phyloP scores from a whole-genome alignment of 2,888 invertebrate genomes.

The Acanthosepion lycidas region DNA sequence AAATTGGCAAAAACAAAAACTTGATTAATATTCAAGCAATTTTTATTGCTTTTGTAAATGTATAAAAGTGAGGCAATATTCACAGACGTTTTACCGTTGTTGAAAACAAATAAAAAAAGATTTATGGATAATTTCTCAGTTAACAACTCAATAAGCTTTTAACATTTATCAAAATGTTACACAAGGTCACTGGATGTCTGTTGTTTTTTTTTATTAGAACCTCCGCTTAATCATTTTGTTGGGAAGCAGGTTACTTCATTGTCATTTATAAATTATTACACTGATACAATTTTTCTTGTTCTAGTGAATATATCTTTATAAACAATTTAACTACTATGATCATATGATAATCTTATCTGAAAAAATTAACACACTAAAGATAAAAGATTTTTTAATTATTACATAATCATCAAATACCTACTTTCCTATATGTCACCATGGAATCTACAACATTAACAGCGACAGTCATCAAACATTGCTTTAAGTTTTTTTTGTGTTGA shows the following conservation, averaged over 20 bases:
- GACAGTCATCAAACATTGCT: too few species aligned
- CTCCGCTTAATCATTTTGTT: not conserved
- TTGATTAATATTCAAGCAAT: not conserved
- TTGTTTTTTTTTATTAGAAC: not conserved
- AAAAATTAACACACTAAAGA: too few species aligned
- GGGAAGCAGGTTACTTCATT: not conserved
- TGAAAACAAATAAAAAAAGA: not conserved
- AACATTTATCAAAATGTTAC: not conserved
- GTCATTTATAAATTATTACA: not conserved
- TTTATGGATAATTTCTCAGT: constrained; percentile 7
- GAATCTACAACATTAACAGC: too few species aligned
- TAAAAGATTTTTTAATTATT: too few species aligned
- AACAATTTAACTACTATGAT: too few species aligned
- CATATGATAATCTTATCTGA: too few species aligned
- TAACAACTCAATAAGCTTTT: not conserved
- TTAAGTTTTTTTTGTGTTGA: too few species aligned
- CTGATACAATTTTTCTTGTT: not conserved
- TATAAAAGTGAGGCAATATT: not conserved
- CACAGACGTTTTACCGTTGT: not conserved
- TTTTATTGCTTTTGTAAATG: not conserved
- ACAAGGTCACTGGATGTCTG: not conserved
- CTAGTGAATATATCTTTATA: not conserved
- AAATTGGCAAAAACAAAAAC: not conserved
- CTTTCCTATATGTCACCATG: too few species aligned
- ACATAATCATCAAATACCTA: too few species aligned